These are phyloP conservation scores for Probosciger aterrimus DNA, from an alignment of 2,113 vertebrate species.

Conservation along the genomic window DNA sequence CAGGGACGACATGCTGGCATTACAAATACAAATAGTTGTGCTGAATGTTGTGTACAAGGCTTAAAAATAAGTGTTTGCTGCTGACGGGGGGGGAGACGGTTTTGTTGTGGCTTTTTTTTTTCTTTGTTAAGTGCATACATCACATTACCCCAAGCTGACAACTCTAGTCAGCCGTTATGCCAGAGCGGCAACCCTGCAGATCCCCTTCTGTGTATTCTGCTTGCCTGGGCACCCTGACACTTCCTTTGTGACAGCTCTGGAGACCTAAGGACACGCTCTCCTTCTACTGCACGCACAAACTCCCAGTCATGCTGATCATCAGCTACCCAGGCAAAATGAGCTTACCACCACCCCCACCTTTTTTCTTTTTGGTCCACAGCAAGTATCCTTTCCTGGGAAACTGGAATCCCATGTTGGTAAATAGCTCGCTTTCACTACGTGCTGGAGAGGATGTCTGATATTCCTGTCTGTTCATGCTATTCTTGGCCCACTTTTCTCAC, in stretches of 20 bases:
- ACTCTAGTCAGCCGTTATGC: constrained; percentile 7
- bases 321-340: background rate
- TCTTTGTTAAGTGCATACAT: constrained; percentile 7
- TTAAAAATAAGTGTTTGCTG: background rate
- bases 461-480: constrained; percentile 17
- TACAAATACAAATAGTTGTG: background rate
- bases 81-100: background rate
- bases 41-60: background rate
- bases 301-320: background rate
- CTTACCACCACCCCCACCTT: background rate
- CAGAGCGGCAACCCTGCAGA: background rate
- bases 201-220: constrained; percentile 54
- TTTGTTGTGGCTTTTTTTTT: background rate
- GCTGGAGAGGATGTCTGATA: background rate
- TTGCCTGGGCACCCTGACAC: constrained; percentile 47
- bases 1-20: background rate
- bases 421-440: background rate
- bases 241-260: constrained; percentile 36
- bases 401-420: background rate
- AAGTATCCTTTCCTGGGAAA: constrained; percentile 5
- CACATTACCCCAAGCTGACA: constrained; percentile 41
- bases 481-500: background rate
- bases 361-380: background rate
- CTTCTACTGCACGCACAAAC: background rate
- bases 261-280: background rate